Percentiles rank a stretch among this genome's conserved stretches.
phyloP scores from a whole-genome alignment of 2,797 vertebrate genomes.

The Spondyliosoma cantharus region DNA sequence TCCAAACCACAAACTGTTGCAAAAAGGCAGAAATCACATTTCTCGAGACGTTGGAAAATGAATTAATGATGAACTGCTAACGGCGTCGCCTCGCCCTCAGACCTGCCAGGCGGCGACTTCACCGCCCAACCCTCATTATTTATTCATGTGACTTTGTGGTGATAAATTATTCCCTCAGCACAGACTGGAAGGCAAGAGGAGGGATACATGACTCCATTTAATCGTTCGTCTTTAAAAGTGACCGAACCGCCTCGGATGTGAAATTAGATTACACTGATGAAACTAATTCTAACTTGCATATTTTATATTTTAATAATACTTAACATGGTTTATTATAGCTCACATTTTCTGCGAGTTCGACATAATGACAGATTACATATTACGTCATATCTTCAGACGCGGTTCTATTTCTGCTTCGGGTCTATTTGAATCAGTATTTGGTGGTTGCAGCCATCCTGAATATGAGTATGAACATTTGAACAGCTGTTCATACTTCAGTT shows the following conservation, averaged over 20 bases:
- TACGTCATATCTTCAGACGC: constrained; percentile 10
- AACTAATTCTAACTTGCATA: constrained; percentile 55
- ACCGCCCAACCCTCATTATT: constrained; percentile 52
- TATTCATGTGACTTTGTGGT: constrained; percentile 66
- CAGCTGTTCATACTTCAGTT: background rate
- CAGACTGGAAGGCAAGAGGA: constrained; percentile 48
- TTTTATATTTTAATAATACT: constrained; percentile 48
- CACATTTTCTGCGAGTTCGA: constrained; percentile 12
- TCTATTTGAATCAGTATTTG: constrained; percentile 25
- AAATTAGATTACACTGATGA: background rate
- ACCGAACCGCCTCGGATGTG: constrained; percentile 2
- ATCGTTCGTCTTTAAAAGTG: constrained; percentile 31
- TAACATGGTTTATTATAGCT: constrained; percentile 15
- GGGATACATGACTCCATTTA: constrained; percentile 34
- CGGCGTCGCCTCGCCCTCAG: constrained; percentile 20
- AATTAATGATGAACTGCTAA: constrained; percentile 68
- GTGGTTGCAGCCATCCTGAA: background rate
- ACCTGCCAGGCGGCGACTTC: constrained; percentile 43
- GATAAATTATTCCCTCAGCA: constrained; percentile 70
- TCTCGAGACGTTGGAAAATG: constrained; percentile 39
- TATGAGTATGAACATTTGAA: constrained; percentile 4
- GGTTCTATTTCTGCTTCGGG: constrained; percentile 29
- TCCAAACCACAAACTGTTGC: background rate
- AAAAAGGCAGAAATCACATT: constrained; percentile 40
- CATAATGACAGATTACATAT: constrained; percentile 18